These are phyloP conservation scores for Solea senegalensis DNA, from an alignment of 2,113 vertebrate genomes.

Conservation along the genomic window DNA sequence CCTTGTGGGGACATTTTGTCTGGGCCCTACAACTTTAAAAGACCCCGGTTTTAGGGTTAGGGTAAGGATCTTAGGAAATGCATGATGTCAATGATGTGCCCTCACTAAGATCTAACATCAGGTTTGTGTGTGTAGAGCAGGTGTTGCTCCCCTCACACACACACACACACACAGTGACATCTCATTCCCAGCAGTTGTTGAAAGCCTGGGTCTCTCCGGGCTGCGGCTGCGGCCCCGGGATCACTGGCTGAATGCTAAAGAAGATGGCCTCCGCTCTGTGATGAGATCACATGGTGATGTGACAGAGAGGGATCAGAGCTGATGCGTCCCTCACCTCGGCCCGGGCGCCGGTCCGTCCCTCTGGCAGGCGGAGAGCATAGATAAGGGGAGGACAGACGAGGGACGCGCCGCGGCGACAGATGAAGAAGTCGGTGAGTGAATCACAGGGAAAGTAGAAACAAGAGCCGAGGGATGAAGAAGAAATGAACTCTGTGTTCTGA, in stretches of 20 bases:
- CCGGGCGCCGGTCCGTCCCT: not conserved
- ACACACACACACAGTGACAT: constrained; percentile 41
- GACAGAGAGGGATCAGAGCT: constrained; percentile 37
- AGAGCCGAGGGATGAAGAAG: too few relatives aligned
- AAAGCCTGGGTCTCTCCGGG: constrained; percentile 6
- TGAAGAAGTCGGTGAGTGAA: not conserved
- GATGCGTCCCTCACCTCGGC: constrained; percentile 38
- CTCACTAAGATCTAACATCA: too few relatives aligned
- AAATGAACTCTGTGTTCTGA: too few relatives aligned
- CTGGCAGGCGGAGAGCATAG: constrained; percentile 12
- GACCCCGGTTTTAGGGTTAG: too few relatives aligned
- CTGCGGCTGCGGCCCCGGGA: constrained; percentile 7
- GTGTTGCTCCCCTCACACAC: constrained; percentile 33
- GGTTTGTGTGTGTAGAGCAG: constrained; percentile 28
- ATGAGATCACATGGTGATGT: constrained; percentile 26
- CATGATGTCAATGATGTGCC: too few relatives aligned
- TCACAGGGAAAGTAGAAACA: not conserved
- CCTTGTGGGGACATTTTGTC: too few relatives aligned
- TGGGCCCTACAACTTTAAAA: too few relatives aligned
- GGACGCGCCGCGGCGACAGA: not conserved
- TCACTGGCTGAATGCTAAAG: constrained; percentile 58
- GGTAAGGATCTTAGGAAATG: too few relatives aligned
- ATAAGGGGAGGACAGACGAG: constrained; percentile 1
- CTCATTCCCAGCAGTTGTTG: constrained; percentile 59
- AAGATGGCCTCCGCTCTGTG: not conserved